These are phyloP conservation scores for Drosophila borborema DNA, from an alignment of 2,888 invertebrate genomes.

Conservation along the genomic window DNA sequence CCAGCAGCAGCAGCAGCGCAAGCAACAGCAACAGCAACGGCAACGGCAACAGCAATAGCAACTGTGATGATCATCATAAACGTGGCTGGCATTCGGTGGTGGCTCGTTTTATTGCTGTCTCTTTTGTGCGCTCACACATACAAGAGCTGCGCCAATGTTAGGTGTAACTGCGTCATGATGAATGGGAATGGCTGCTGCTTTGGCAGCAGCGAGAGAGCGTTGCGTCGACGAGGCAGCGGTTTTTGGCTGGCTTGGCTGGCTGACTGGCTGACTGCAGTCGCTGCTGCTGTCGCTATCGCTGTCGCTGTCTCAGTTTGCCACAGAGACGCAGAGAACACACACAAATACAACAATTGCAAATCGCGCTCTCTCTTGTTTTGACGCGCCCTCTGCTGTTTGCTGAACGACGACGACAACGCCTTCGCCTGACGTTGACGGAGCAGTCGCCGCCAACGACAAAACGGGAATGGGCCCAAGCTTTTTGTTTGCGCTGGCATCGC, in stretches of 20 bases:
- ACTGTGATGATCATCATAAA: conserved; percentile 26
- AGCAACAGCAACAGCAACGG: not conserved
- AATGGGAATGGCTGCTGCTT: conserved; percentile 54
- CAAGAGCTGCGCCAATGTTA: conserved; percentile 49
- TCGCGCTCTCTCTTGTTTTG: conserved; percentile 56
- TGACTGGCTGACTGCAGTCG: conserved; percentile 27
- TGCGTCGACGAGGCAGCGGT: conserved; percentile 22
- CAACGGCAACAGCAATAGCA: not conserved
- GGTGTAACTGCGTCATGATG: conserved; percentile 63
- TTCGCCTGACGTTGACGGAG: conserved; percentile 42
- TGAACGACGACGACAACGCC: conserved; percentile 37
- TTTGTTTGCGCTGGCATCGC: conserved; percentile 78
- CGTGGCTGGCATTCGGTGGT: conserved; percentile 47
- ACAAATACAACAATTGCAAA: conserved; percentile 52
- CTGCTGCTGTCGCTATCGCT: conserved; percentile 27
- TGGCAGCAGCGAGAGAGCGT: conserved; percentile 18
- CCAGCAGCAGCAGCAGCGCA: not conserved
- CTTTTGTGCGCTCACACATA: conserved; percentile 35
- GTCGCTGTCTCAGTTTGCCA: conserved; percentile 59
- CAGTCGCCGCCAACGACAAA: conserved; percentile 57
- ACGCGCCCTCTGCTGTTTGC: conserved; percentile 58
- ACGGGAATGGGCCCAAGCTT: conserved; percentile 76
- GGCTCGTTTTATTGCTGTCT: conserved; percentile 51
- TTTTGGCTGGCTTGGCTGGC: conserved; percentile 28
- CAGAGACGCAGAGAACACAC: conserved; percentile 27